Evolutionary conservation across 2,888 invertebrate species (phyloP).

Genomic region (Ischnus inquisitorius): DNA sequence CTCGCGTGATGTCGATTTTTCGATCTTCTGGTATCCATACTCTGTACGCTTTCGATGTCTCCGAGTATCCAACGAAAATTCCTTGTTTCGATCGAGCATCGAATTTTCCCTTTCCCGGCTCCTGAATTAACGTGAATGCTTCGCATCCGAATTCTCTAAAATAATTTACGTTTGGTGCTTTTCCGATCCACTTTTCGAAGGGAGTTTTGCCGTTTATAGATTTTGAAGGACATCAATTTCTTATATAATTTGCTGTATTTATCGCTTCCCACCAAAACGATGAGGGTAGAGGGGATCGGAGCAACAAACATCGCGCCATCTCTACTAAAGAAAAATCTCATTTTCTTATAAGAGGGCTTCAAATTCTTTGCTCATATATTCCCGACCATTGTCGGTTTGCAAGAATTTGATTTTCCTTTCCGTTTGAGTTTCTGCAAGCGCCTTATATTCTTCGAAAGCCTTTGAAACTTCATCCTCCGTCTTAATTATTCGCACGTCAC

Average conservation of each 20-base stretch:
- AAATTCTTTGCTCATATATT: constrained; percentile 70
- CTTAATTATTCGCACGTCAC: constrained; percentile 68
- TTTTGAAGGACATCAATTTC: constrained; percentile 73
- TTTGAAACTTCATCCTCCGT: constrained; percentile 66
- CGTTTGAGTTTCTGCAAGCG: constrained; percentile 63
- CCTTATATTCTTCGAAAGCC: constrained; percentile 67
- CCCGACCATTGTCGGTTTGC: constrained; percentile 69
- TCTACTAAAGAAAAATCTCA: constrained; percentile 74
- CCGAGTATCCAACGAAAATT: constrained; percentile 65
- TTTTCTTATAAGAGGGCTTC: constrained; percentile 69
- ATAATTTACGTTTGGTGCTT: constrained; percentile 66
- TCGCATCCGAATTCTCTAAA: constrained; percentile 72
- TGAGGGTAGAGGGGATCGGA: constrained; percentile 67
- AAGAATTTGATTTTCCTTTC: constrained; percentile 68
- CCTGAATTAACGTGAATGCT: constrained; percentile 47
- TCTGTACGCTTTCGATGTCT: constrained; percentile 60
- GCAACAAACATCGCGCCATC: constrained; percentile 73
- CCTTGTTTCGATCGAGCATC: constrained; percentile 61
- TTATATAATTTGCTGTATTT: constrained; percentile 73
- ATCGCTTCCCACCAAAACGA: constrained; percentile 77
- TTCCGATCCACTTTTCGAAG: constrained; percentile 65
- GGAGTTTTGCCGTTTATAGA: constrained; percentile 63
- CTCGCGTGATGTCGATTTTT: constrained; percentile 53
- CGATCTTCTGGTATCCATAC: constrained; percentile 59
- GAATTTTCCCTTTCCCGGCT: constrained; percentile 58